Percentiles rank a stretch among this genome's conserved stretches.
These are phyloP conservation scores for Galerucella calmariensis DNA, from an alignment of 2,888 invertebrate species.

Conservation along the genomic window DNA sequence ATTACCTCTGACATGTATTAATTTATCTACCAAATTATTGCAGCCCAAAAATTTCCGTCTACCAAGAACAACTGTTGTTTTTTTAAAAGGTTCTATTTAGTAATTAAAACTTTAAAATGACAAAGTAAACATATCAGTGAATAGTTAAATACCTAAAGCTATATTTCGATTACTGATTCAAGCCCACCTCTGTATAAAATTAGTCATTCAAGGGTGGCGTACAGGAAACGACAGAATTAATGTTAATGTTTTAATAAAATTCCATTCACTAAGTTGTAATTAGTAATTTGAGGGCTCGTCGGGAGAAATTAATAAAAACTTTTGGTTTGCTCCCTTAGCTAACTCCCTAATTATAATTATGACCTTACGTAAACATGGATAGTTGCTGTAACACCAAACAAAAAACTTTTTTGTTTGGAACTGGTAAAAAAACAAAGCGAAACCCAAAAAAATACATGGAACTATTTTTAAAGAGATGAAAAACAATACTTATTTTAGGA, in stretches of 20 bases:
- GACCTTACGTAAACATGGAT: constrained; percentile 28
- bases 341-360: constrained; percentile 30
- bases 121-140: not conserved
- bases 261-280: constrained; percentile 35
- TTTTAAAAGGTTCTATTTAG: too few species aligned
- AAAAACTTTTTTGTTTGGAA: not conserved
- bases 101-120: too few species aligned
- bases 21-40: too few species aligned
- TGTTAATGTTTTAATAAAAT: constrained; percentile 37
- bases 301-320: constrained; percentile 34
- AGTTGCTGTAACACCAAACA: constrained; percentile 15
- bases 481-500: too few species aligned
- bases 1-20: too few species aligned
- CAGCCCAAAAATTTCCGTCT: too few species aligned
- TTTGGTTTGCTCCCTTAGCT: constrained; percentile 22
- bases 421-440: not conserved
- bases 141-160: not conserved
- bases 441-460: not conserved
- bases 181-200: constrained; percentile 24
- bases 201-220: constrained; percentile 32
- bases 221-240: constrained; percentile 32
- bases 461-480: not conserved
- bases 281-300: constrained; percentile 33
- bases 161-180: not conserved
- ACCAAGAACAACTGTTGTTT: too few species aligned